Evolutionary conservation across 2,888 invertebrate genomes (phyloP).

Genomic region (Alentia gelatinosa): DNA sequence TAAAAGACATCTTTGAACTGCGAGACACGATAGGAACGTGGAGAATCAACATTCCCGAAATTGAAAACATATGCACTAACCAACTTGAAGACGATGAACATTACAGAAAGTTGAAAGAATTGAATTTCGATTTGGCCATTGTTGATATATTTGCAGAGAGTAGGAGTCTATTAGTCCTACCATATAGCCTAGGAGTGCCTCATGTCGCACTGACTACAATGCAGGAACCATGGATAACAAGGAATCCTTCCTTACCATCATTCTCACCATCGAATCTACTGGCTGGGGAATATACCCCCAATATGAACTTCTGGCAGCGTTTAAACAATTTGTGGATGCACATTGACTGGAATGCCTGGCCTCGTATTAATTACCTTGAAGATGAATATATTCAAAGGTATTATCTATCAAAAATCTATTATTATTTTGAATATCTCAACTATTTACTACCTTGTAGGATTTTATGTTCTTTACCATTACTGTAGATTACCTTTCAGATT

Average conservation of each 20-base stretch:
- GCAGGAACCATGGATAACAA: conserved; percentile 60
- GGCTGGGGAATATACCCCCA: neutral
- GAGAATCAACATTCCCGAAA: neutral
- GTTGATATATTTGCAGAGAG: neutral
- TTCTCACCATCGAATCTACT: conserved; percentile 56
- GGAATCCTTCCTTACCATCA: conserved; percentile 59
- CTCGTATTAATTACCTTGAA: conserved; percentile 49
- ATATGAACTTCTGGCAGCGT: conserved; percentile 60
- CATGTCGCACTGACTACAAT: conserved; percentile 57
- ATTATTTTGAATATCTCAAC: neutral
- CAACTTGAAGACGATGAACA: neutral
- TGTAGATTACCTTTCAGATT: neutral
- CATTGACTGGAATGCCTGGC: conserved; percentile 53
- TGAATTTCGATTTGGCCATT: conserved; percentile 20
- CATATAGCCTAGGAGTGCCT: conserved; percentile 51
- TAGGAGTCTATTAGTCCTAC: neutral
- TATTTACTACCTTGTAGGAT: neutral
- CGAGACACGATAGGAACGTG: neutral
- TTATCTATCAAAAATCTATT: neutral
- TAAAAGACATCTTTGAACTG: neutral
- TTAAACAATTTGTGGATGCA: conserved; percentile 51
- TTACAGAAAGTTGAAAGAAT: neutral
- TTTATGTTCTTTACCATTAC: neutral
- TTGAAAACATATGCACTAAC: neutral
- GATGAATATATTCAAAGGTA: conserved; percentile 29